Evolutionary conservation across 2,888 invertebrate species (phyloP), one percentile per base, ranked within the genome.

Genomic region (Nomada ferruginata): DNA sequence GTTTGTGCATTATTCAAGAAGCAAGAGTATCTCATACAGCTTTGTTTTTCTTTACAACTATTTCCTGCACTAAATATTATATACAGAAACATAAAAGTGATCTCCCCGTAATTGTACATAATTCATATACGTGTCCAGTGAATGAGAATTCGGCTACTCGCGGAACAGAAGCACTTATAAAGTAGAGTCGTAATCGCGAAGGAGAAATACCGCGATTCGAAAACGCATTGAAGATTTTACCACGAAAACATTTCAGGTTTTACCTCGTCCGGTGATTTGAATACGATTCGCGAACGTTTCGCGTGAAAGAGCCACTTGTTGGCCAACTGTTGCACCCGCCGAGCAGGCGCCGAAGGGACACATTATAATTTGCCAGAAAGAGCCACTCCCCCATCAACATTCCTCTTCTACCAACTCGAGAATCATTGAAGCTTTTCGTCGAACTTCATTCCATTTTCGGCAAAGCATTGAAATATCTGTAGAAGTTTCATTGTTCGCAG

Each of bases 271-370:
- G 87, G 85, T 84, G 89, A 89, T 89, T 89, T 87, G 87, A 91
- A 89, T 87, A 89, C 88, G 89, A 90, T 89, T 89, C 89, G 85
- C 83, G 82, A 90, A 86, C 87, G 89, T 90, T 90, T 89, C 85
- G 87, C 76, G 89, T 83, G 88, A 92, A 91, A 91, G 92, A 93
- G 91, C 92, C 93, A 93, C 93, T 93, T 93, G 93, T 93, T 93
- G 89, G 91, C 93, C 93, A 93, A 93, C 93, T 93, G 93, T 93
- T 93, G 93, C 93, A 89, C 87, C 83, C 85, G 47, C 15, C 81
- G 89, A 87, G 85, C 87, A 86, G 75, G 84, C 85, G 83, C 85
- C 83, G 82, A 85, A 85, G 89, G 82, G 82, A 73, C 86, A 85
- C 85, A 85, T 90, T 90, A 89, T 85, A 85, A 86, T 86, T 87